Evolutionary conservation across 2,113 vertebrate species (phyloP).

Genomic region (Callithrix jacchus): DNA sequence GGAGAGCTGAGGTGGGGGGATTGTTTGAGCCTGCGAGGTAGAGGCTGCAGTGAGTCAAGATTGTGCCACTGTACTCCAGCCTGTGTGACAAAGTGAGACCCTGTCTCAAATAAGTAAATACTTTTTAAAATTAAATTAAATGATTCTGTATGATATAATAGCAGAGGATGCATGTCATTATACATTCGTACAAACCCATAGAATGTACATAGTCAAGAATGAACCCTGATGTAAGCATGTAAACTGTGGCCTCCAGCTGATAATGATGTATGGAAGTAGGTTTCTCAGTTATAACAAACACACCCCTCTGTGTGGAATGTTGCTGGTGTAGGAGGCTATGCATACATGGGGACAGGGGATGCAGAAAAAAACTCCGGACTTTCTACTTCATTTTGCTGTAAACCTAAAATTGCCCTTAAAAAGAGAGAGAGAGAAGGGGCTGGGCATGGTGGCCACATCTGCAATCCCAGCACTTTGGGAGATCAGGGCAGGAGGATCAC

Average conservation of each 20-base stretch:
- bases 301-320: neutral
- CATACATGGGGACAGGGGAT: neutral
- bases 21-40: too few relatives aligned
- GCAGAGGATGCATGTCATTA: neutral
- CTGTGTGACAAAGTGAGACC: too few relatives aligned
- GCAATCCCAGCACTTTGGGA: too few relatives aligned
- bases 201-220: neutral
- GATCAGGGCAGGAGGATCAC: too few relatives aligned
- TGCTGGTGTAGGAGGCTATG: neutral
- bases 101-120: too few relatives aligned
- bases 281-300: neutral
- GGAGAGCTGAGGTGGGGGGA: too few relatives aligned
- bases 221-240: neutral
- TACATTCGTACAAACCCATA: neutral
- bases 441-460: too few relatives aligned
- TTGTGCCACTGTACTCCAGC: too few relatives aligned
- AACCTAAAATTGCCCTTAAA: neutral
- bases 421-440: too few relatives aligned
- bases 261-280: neutral
- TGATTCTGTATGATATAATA: fast-evolving
- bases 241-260: neutral
- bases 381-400: neutral
- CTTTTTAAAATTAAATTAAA: neutral
- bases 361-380: neutral
- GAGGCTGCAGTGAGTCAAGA: too few relatives aligned